Evolutionary conservation across 2,113 vertebrate species (phyloP), one percentile per base, ranked within the genome.

Genomic region (Puffinus mauretanicus): DNA sequence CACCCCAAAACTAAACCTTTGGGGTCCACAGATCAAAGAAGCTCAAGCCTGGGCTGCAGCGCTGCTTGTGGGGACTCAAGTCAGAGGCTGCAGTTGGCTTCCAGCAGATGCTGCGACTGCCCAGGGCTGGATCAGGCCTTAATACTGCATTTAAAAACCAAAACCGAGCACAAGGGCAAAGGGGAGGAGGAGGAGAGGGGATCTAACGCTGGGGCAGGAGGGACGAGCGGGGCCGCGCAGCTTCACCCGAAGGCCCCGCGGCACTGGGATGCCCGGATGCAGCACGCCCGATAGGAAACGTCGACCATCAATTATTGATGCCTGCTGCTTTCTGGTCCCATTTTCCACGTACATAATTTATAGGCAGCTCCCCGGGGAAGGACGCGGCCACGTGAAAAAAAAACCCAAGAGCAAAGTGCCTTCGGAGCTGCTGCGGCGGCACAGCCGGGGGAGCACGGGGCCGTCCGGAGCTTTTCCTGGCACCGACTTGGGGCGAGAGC

Each of bases 301-400:
- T 90, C 38, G 13, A 36, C 90, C 46, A 78, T 98, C 94, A 92
- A 98, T 98, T 97, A 98, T 98, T 97, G 90, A 98, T 88, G 96
- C 27, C 77, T 89, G 70, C 94, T 73, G 95, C 96, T 97, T 96
- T 92, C 95, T 87, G 88, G 94, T 86, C 93, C 96, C 94, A 93
- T 96, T 98, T 98, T 98, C 98, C 97, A 93, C 9, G 49, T 98
- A 87, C 98, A 98, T 98, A 98, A 98, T 98, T 98, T 97, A 98
- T 97, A 94, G 94, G 90, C 90, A 90, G 96, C 91, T 90, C 55
- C 84, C 73, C 32, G 4, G n/a, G 49, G 83, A 91, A 79, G 80
- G 92, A 86, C 24, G 13, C 7, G 3, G 76, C 44, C 88, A 69
- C 19, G 29, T 90, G 87, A 72, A 94, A 29, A 44, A 32, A 11